Percentiles rank a stretch among this genome's conserved stretches.
These are phyloP conservation scores for Limenitis camilla DNA, from an alignment of 2,888 invertebrate genomes.

Conservation along the genomic window DNA sequence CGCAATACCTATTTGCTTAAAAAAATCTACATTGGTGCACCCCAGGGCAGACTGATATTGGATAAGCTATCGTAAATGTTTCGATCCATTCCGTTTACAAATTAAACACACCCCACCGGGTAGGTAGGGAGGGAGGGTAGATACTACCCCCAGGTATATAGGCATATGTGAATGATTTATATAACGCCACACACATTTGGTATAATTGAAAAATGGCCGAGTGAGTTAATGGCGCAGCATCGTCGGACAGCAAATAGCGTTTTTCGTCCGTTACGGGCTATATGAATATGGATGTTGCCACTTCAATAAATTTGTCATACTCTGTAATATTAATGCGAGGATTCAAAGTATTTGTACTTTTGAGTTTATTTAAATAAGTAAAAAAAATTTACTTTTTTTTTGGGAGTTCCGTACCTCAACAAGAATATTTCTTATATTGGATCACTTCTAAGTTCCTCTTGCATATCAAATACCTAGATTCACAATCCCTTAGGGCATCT, in stretches of 20 bases:
- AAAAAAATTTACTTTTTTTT: not conserved
- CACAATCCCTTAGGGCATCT: too few species aligned
- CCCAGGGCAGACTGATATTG: constrained; percentile 42
- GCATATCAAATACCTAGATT: too few species aligned
- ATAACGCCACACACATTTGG: constrained; percentile 62
- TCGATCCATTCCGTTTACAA: constrained; percentile 60
- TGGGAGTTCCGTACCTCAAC: too few species aligned
- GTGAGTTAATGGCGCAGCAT: constrained; percentile 45
- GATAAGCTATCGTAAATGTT: constrained; percentile 49
- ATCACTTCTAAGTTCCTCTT: too few species aligned
- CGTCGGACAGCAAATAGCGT: constrained; percentile 57
- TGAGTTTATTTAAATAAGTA: too few species aligned
- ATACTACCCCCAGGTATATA: constrained; percentile 27
- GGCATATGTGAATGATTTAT: constrained; percentile 55
- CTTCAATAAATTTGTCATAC: constrained; percentile 27
- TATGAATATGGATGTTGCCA: constrained; percentile 30
- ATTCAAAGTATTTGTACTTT: constrained; percentile 4
- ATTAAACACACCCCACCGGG: constrained; percentile 54
- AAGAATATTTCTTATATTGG: not conserved
- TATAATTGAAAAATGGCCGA: constrained; percentile 71
- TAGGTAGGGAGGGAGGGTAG: too few species aligned
- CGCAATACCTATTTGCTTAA: constrained; percentile 4
- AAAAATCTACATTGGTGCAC: constrained; percentile 35
- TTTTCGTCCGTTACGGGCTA: constrained; percentile 32
- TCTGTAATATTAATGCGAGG: constrained; percentile 19